Base-by-base conservation (phyloP, 2,888 invertebrate species). In the Branchellion lobata region DNA sequence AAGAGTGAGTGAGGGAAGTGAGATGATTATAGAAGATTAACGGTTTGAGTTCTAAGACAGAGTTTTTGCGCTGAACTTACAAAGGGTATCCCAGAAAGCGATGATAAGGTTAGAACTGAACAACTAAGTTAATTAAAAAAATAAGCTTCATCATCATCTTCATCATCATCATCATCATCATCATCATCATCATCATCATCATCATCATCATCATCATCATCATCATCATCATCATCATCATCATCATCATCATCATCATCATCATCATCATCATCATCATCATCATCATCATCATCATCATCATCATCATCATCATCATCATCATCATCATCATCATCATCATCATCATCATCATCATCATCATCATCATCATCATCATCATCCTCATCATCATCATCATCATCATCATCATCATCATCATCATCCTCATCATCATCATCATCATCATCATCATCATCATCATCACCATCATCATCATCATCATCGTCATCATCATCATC, bases 401-500 rank as follows among this genome's bases (percentile, higher is more conserved):
- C n/a, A n/a, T n/a, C n/a, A n/a, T n/a, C n/a, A n/a, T n/a, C n/a
- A n/a, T n/a, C n/a, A n/a, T n/a, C n/a, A n/a, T n/a, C n/a, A n/a
- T n/a, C n/a, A n/a, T n/a, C n/a, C n/a, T n/a, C n/a, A n/a, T n/a
- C n/a, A n/a, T n/a, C n/a, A n/a, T n/a, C n/a, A n/a, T n/a, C n/a
- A 71, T 71, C 71, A 2, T 71, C 71, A 8, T 21, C 31, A n/a
- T n/a, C 71, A 71, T 71, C 71, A 71, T 33, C 31, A 71, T 71
- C 71, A 33, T 71, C 40, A 36, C 40, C 73, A 73, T 73, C 73
- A 36, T 73, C 76, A 47, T 47, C 51, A 40, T 74, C 74, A 77
- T 77, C 77, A 61, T 61, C 68, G 33, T 68, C 78, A 65, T 68
- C 78, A 68, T 78, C 78, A 78, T 78, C 68, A 68, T 78, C 68